Evolutionary conservation across 92 coral and sea anemone genomes (phyloP).

Genomic region (Plumapathes pennacea): DNA sequence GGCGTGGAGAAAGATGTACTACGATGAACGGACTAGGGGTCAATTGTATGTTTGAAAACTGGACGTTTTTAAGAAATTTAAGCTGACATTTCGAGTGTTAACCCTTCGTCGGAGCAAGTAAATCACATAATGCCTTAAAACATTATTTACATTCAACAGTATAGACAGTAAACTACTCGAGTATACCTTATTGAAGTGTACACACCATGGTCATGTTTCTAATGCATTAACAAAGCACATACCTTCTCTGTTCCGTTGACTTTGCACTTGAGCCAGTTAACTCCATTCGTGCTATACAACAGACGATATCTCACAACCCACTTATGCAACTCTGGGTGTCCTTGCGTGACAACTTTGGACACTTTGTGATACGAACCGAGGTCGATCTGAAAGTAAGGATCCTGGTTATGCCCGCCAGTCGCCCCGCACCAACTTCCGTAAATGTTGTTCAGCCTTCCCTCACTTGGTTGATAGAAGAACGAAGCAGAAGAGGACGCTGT

Average conservation of each 20-base stretch:
- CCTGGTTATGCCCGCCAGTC: conserved; percentile 19
- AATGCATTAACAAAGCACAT: background rate
- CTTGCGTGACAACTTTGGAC: conserved; percentile 67
- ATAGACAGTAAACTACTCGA: no score
- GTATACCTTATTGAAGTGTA: no score
- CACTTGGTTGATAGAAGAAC: conserved; percentile 38
- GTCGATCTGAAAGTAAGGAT: conserved; percentile 60
- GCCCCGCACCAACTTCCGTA: conserved; percentile 68
- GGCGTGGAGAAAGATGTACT: background rate
- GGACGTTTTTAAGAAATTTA: no score
- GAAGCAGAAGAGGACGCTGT: conserved; percentile 62
- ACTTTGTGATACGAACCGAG: conserved; percentile 48
- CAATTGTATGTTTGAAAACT: no score
- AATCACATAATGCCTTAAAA: no score
- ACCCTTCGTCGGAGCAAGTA: no score
- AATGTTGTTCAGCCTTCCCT: conserved; percentile 58
- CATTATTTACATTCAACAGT: no score
- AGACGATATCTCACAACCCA: conserved; percentile 56
- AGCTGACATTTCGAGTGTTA: no score
- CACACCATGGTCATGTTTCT: no score
- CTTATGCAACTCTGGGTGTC: conserved; percentile 55
- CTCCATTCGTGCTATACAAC: conserved; percentile 65
- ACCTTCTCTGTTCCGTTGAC: conserved; percentile 16
- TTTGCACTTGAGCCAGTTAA: conserved; percentile 57
- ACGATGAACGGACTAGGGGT: background rate